A percentile compares a stretch with the other conserved stretches of the same genome.
Evolutionary conservation across 2,113 vertebrate genomes (phyloP).

Genomic region (Dipodomys merriami): DNA sequence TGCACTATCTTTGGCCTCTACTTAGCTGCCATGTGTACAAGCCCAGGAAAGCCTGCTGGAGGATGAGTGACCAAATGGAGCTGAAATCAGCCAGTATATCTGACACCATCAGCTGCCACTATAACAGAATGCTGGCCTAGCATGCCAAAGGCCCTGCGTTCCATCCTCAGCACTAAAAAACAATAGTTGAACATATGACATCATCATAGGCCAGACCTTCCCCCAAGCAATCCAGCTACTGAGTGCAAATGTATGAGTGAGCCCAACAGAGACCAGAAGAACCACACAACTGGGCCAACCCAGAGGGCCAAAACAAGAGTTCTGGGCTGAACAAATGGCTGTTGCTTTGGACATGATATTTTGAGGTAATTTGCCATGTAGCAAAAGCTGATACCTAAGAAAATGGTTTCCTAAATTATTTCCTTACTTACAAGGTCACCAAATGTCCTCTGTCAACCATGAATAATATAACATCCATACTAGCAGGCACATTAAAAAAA

Average conservation of each 20-base stretch:
- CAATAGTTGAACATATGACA: background rate
- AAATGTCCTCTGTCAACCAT: background rate
- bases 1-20: background rate
- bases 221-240: background rate
- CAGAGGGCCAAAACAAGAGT: background rate
- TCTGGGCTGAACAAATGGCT: background rate
- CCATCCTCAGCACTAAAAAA: background rate
- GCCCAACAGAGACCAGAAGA: background rate
- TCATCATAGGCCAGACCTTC: background rate
- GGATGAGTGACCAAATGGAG: background rate
- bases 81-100: background rate
- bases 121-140: background rate
- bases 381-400: conserved; percentile 12
- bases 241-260: background rate
- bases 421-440: conserved; percentile 11
- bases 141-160: background rate
- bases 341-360: background rate
- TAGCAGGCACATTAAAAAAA: background rate
- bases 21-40: background rate
- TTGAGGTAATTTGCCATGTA: background rate
- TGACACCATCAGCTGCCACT: background rate
- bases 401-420: conserved; percentile 11
- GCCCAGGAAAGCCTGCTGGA: background rate
- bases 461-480: background rate
- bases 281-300: background rate